Evolutionary conservation across 2,888 invertebrate genomes (phyloP).

Genomic region (Andricus quercusramuli): DNA sequence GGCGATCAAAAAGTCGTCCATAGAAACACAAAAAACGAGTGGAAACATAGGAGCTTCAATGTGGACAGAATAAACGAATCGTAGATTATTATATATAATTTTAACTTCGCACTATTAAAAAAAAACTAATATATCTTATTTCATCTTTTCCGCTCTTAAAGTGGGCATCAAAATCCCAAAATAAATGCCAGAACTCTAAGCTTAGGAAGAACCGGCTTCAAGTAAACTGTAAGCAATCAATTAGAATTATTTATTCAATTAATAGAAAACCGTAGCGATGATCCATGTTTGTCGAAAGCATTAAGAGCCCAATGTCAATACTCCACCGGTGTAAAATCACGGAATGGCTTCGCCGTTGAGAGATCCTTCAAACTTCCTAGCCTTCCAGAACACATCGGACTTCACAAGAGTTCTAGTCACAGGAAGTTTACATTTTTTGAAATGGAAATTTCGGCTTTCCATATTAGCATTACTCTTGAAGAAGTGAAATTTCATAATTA

Average conservation of each 20-base stretch:
- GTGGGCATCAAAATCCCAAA: background rate
- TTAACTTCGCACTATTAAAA: too few relatives aligned
- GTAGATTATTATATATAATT: too few relatives aligned
- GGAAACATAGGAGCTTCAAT: too few relatives aligned
- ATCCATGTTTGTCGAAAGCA: slow-evolving; percentile 11
- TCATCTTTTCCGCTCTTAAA: background rate
- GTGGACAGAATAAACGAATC: too few relatives aligned
- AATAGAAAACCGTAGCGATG: slow-evolving; percentile 2
- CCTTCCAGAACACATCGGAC: background rate
- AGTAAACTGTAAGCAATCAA: background rate
- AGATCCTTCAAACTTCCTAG: slow-evolving; percentile 28
- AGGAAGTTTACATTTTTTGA: background rate
- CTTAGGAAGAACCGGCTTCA: background rate
- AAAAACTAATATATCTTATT: too few relatives aligned
- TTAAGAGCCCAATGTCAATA: slow-evolving; percentile 32
- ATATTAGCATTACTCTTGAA: background rate
- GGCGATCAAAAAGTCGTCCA: too few relatives aligned
- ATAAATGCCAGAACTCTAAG: background rate
- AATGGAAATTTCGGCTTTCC: slow-evolving; percentile 3
- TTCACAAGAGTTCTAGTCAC: slow-evolving; percentile 1
- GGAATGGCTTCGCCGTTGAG: slow-evolving; percentile 16
- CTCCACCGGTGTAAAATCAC: background rate
- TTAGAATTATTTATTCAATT: background rate
- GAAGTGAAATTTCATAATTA: background rate
- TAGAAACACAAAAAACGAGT: too few relatives aligned